Conservation (phyloP, 2,888 invertebrate species). For the Portevinia maculata region DNA sequence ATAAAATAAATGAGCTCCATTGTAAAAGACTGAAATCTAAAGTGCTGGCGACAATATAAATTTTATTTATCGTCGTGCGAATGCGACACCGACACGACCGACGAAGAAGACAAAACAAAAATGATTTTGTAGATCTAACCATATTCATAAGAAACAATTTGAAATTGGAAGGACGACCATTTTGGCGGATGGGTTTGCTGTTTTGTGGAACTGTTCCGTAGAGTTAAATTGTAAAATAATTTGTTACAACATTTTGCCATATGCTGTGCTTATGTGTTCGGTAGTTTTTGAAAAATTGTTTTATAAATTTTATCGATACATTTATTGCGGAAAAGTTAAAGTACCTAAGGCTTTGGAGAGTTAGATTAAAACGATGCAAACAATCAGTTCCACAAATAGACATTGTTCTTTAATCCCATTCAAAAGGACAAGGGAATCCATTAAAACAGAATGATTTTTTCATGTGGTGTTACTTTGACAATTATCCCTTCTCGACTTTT, state of each 20-base stretch:
- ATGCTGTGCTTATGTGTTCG: background rate
- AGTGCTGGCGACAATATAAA: conserved; percentile 51
- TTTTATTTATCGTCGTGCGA: conserved; percentile 49
- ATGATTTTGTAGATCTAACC: background rate
- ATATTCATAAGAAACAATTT: background rate
- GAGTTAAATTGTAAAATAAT: background rate
- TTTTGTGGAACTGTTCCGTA: background rate
- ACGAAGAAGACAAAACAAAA: background rate
- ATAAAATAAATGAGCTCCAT: conserved; percentile 16
- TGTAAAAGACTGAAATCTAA: conserved; percentile 27
- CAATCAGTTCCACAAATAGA: too few species aligned
- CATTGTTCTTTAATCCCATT: background rate
- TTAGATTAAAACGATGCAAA: background rate
- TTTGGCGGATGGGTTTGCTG: background rate
- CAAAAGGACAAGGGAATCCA: background rate
- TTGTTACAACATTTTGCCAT: background rate
- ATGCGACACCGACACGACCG: conserved; percentile 18
- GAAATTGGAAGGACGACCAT: background rate
- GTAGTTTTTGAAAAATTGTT: conserved; percentile 1
- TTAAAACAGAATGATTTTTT: background rate
- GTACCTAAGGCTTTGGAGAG: background rate
- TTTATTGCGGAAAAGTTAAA: background rate
- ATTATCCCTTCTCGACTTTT: background rate
- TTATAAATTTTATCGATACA: background rate
- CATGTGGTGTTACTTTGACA: background rate